Evolutionary conservation across 2,113 vertebrate genomes (phyloP).

Genomic region (Syngnathoides biaculeatus): DNA sequence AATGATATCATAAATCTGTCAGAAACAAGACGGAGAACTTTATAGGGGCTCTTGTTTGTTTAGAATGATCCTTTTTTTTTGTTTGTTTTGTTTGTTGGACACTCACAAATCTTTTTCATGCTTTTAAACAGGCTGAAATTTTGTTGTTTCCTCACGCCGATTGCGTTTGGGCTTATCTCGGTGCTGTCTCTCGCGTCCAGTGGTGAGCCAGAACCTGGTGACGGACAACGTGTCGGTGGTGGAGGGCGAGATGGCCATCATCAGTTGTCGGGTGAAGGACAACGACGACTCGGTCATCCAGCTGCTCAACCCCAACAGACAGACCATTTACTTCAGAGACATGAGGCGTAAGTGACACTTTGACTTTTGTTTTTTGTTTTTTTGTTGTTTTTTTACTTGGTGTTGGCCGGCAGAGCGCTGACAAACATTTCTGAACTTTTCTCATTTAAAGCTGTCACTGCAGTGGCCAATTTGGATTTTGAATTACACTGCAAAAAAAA

Average conservation of each 20-base stretch:
- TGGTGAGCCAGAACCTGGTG: slow-evolving; percentile 88
- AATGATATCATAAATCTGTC: no score
- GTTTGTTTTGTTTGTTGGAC: neutral
- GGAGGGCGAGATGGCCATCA: slow-evolving; percentile 76
- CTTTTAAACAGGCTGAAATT: no score
- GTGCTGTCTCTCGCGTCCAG: slow-evolving; percentile 35
- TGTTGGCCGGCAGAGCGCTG: neutral
- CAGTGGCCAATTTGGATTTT: slow-evolving; percentile 1
- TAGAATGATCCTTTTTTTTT: neutral
- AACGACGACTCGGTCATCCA: slow-evolving; percentile 96
- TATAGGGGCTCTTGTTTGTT: neutral
- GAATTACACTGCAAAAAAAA: neutral
- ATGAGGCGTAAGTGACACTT: slow-evolving; percentile 86
- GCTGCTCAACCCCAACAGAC: slow-evolving; percentile 95
- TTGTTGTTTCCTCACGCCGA: no score
- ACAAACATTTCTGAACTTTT: slow-evolving; percentile 2
- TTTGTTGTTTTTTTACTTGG: neutral
- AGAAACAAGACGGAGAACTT: no score
- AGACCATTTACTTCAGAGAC: slow-evolving; percentile 89
- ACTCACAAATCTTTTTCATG: neutral
- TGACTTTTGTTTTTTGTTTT: neutral
- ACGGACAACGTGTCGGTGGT: slow-evolving; percentile 81
- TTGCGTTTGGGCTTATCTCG: neutral
- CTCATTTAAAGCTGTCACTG: neutral
- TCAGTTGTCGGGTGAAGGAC: slow-evolving; percentile 84